Evolutionary conservation across 1,140 invertebrate genomes (phyloP).

Genomic region (Asbolus verrucosus): DNA sequence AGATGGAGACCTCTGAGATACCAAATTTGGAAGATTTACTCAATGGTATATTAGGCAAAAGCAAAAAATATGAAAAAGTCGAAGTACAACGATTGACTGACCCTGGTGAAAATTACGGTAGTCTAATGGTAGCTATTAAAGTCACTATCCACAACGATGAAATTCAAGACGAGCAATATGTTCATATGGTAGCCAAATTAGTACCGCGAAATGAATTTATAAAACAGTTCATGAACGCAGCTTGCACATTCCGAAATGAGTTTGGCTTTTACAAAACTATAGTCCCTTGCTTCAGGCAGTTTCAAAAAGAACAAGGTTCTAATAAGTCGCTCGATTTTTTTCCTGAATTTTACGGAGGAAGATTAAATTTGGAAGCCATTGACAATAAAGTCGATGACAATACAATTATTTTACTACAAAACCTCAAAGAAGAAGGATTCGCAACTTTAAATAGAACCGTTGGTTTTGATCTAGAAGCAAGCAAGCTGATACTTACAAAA

Average conservation of each 20-base stretch:
- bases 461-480: conserved; percentile 66
- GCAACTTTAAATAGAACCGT: conserved; percentile 62
- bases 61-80: conserved; percentile 48
- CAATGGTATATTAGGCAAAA: background rate
- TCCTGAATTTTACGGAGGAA: conserved; percentile 66
- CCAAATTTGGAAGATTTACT: background rate
- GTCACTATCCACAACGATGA: conserved; percentile 25
- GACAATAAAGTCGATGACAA: conserved; percentile 56
- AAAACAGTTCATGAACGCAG: conserved; percentile 68
- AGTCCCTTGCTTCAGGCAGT: conserved; percentile 63
- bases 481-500: conserved; percentile 63
- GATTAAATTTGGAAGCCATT: conserved; percentile 61
- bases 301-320: conserved; percentile 64
- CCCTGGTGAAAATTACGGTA: conserved; percentile 71
- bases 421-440: conserved; percentile 65
- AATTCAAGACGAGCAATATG: conserved; percentile 53
- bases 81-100: conserved; percentile 62
- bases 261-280: conserved; percentile 67
- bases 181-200: conserved; percentile 68
- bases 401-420: conserved; percentile 68
- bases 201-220: conserved; percentile 66
- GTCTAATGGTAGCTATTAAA: conserved; percentile 65
- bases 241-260: conserved; percentile 68
- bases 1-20: background rate
- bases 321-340: conserved; percentile 62